Base-by-base conservation (phyloP, 2,113 vertebrate species). In the Drymodes brunneopygia region DNA sequence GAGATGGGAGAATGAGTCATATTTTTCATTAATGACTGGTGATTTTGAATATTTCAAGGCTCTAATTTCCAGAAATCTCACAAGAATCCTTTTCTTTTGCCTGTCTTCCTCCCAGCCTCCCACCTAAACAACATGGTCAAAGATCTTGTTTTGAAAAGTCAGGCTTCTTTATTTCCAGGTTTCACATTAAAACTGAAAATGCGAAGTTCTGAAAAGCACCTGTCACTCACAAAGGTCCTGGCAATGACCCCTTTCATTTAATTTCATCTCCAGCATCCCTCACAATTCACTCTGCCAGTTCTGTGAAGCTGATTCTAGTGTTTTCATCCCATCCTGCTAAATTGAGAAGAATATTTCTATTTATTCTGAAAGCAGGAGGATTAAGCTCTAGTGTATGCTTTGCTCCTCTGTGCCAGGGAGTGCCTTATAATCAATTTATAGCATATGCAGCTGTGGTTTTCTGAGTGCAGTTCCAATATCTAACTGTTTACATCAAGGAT, bases 301-400 rank as follows among this genome's bases (percentile, higher is more conserved):
- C 78, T 75, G 31, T 91, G 81, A 81, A 91, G 50, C 15, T 60
- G 57, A 51, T 74, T 94, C 53, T 69, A 27, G n/a, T 92, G 42
- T 79, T 91, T 95, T 91, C 57, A 72, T 80, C n/a, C 42, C 28
- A 29, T 81, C 25, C 61, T 61, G 61, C 66, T 92, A 87, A 91
- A 92, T 48, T 87, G 54, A 75, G 54, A 86, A 74, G 81, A 87
- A 67, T 87, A 89, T 94, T 92, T 87, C 57, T 95, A 65, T 91
- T 91, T 86, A 96, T 91, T 89, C 58, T 65, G 74, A 95, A 81
- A 78, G 73, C 40, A 82, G 53, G 67, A 72, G 65, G 66, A 91
- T 89, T 83, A 91, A 89, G 27, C 20, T 79, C 13, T 33, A 56
- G 28, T 2, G 0, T 17, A 15, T 73, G 18, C 45, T 86, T 84